A percentile compares a stretch with the other conserved stretches of the same genome.
These are phyloP conservation scores for silkworm (Bombyx mori) DNA, from an alignment of 1,140 invertebrate genomes.

Conservation along the genomic window DNA sequence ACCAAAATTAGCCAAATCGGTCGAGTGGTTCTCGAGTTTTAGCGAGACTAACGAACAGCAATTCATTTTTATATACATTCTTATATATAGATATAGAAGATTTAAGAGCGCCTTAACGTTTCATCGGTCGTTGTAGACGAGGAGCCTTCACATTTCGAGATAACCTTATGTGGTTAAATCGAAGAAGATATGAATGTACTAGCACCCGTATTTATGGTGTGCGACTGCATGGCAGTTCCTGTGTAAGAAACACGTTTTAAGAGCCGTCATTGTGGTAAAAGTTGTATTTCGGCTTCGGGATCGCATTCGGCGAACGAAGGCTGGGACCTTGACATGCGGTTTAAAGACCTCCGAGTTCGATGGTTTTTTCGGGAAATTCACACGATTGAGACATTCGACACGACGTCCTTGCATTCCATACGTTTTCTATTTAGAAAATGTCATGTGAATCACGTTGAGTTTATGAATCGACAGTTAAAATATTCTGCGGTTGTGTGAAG, in stretches of 20 bases:
- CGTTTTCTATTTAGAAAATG: too few relatives aligned
- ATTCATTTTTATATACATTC: too few relatives aligned
- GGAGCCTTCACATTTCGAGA: too few relatives aligned
- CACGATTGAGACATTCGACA: neutral
- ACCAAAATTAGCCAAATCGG: too few relatives aligned
- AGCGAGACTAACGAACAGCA: too few relatives aligned
- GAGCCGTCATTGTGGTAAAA: constrained; percentile 55
- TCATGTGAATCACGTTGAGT: constrained; percentile 2
- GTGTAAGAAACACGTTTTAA: constrained; percentile 41
- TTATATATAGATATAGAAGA: too few relatives aligned
- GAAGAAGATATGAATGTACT: too few relatives aligned
- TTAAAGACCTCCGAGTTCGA: neutral
- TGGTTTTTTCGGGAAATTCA: neutral
- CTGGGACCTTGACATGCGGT: constrained; percentile 29
- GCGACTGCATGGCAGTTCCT: constrained; percentile 32
- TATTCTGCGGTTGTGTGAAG: constrained; percentile 14
- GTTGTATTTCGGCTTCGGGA: constrained; percentile 60
- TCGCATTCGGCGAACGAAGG: constrained; percentile 41
- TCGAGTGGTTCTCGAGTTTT: too few relatives aligned
- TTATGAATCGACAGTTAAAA: neutral
- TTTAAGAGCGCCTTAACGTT: too few relatives aligned
- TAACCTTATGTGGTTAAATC: too few relatives aligned
- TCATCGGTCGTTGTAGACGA: too few relatives aligned
- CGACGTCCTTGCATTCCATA: too few relatives aligned
- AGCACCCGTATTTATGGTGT: constrained; percentile 1